Evolutionary conservation across 2,888 invertebrate genomes (phyloP).

Genomic region (Chalcis sispes): DNA sequence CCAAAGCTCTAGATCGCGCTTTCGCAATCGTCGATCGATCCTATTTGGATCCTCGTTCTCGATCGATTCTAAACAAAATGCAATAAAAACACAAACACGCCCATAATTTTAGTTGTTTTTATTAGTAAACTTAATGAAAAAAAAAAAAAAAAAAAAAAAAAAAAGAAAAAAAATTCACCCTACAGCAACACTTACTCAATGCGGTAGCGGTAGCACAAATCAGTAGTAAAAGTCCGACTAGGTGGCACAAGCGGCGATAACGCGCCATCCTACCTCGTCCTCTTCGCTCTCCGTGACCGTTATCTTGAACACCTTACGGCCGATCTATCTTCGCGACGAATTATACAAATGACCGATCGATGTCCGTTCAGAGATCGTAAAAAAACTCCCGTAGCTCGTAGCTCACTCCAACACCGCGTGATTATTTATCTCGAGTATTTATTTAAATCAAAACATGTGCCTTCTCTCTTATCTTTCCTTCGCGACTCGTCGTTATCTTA

Average conservation of each 20-base stretch:
- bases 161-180: not conserved
- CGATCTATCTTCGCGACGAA: not conserved
- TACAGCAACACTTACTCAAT: conserved; percentile 44
- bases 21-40: not conserved
- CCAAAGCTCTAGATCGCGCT: too few species aligned
- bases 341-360: too few species aligned
- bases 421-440: not conserved
- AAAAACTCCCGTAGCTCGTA: not conserved
- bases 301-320: conserved; percentile 46
- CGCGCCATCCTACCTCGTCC: conserved; percentile 46
- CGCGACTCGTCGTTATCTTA: too few species aligned
- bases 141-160: not conserved
- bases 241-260: conserved; percentile 29
- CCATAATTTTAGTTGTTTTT: too few species aligned
- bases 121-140: too few species aligned
- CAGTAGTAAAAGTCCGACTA: conserved; percentile 49
- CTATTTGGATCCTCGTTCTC: too few species aligned
- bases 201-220: conserved; percentile 20
- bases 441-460: too few species aligned
- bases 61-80: not conserved
- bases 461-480: not conserved
- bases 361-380: not conserved
- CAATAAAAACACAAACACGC: not conserved
- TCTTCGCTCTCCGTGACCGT: conserved; percentile 15
- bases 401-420: not conserved